Percentiles rank a stretch among this genome's conserved stretches.
These are phyloP conservation scores for Xanthorhoe designata DNA, from an alignment of 2,888 invertebrate species.

Conservation along the genomic window DNA sequence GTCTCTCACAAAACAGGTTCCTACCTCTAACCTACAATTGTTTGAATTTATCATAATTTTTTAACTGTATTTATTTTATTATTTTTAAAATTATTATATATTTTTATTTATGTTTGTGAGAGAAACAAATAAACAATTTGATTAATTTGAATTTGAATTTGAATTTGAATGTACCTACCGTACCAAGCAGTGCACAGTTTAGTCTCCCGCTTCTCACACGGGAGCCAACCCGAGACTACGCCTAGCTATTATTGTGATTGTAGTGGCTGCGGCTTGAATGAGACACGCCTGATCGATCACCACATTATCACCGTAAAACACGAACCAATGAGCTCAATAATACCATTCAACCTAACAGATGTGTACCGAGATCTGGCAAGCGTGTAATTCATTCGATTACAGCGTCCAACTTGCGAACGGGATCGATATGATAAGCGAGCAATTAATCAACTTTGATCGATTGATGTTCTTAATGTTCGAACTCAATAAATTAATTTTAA, in stretches of 20 bases:
- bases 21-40: too few species aligned
- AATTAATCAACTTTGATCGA: conserved; percentile 62
- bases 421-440: conserved; percentile 51
- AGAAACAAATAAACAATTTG: too few species aligned
- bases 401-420: conserved; percentile 36
- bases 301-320: conserved; percentile 52
- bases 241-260: conserved; percentile 18
- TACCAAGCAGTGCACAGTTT: conserved; percentile 41
- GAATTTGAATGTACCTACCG: conserved; percentile 13
- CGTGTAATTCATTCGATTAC: conserved; percentile 45
- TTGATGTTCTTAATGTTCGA: conserved; percentile 45
- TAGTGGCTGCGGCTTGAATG: conserved; percentile 36
- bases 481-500: conserved; percentile 44
- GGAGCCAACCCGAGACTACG: conserved; percentile 19
- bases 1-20: too few species aligned
- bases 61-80: too few species aligned
- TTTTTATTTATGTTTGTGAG: too few species aligned
- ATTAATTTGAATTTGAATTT: too few species aligned
- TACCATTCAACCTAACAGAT: conserved; percentile 44
- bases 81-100: too few species aligned
- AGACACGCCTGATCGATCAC: conserved; percentile 61
- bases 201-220: conserved; percentile 22
- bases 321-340: conserved; percentile 46
- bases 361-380: conserved; percentile 36
- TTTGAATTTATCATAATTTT: too few species aligned